These are phyloP conservation scores for Phortica variegata DNA, from an alignment of 1,140 invertebrate genomes.

Conservation along the genomic window DNA sequence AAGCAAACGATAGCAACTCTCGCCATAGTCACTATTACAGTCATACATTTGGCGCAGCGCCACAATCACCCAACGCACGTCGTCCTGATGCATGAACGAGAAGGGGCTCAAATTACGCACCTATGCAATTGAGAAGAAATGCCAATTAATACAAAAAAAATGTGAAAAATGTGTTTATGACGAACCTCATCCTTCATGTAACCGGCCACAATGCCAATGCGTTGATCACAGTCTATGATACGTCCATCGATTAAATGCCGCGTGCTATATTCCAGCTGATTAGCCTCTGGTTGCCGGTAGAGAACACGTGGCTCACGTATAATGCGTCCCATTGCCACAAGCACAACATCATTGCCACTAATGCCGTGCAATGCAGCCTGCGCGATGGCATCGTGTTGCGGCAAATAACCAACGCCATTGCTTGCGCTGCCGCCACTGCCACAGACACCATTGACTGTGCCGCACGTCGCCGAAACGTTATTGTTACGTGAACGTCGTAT, in stretches of 20 bases:
- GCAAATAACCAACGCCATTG: constrained; percentile 39
- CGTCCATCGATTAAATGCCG: constrained; percentile 79
- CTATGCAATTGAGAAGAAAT: constrained; percentile 16
- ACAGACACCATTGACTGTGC: constrained; percentile 47
- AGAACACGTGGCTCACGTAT: constrained; percentile 64
- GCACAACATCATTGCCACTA: constrained; percentile 63
- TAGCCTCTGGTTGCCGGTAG: constrained; percentile 71
- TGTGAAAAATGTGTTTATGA: constrained; percentile 27
- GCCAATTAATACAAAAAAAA: neutral
- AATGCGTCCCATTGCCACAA: constrained; percentile 69
- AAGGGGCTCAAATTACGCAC: constrained; percentile 68
- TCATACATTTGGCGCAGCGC: constrained; percentile 84
- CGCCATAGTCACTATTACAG: constrained; percentile 69
- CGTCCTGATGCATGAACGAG: constrained; percentile 82
- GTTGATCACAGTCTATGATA: constrained; percentile 82
- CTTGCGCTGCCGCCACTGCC: constrained; percentile 48
- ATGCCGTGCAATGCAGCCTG: constrained; percentile 53
- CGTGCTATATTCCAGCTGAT: constrained; percentile 80
- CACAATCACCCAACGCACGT: constrained; percentile 79
- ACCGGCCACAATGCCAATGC: constrained; percentile 80
- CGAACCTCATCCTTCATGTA: constrained; percentile 83
- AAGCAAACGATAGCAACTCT: constrained; percentile 77
- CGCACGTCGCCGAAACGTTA: constrained; percentile 43
- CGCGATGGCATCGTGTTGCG: constrained; percentile 50
- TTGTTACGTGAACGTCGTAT: constrained; percentile 58